phyloP scores from a whole-genome alignment of 1,140 invertebrate species.

The Phocides pigmalion region DNA sequence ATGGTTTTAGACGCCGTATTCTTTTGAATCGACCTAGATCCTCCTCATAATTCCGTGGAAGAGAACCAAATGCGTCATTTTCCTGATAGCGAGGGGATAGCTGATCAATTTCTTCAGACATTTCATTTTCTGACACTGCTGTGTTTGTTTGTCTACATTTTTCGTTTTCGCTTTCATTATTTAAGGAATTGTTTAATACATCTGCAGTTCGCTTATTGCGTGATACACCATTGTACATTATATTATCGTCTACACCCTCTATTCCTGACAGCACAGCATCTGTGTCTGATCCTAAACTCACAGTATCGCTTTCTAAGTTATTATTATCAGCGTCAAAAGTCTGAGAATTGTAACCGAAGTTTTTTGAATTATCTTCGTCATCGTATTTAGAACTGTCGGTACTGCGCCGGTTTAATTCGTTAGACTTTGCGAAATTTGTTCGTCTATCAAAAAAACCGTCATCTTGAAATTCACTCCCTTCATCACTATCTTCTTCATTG shows the following conservation, averaged over 20 bases:
- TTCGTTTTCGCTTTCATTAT: slow-evolving; percentile 18
- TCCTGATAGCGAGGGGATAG: slow-evolving; percentile 46
- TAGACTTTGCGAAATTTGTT: slow-evolving; percentile 47
- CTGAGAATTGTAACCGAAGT: not conserved
- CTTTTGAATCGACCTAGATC: slow-evolving; percentile 66
- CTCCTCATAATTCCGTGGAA: slow-evolving; percentile 56
- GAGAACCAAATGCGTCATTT: slow-evolving; percentile 58
- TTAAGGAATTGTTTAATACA: slow-evolving; percentile 31
- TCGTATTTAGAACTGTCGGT: slow-evolving; percentile 7
- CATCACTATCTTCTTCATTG: slow-evolving; percentile 61
- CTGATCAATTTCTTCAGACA: slow-evolving; percentile 39
- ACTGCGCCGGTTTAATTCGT: slow-evolving; percentile 15
- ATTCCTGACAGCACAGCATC: slow-evolving; percentile 62
- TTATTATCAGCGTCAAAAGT: slow-evolving; percentile 12
- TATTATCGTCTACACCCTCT: slow-evolving; percentile 67
- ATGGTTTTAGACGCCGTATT: slow-evolving; percentile 61
- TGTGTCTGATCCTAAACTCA: slow-evolving; percentile 63
- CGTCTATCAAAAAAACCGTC: slow-evolving; percentile 60
- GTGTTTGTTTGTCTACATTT: slow-evolving; percentile 39
- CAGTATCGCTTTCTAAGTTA: slow-evolving; percentile 45
- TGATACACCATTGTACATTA: slow-evolving; percentile 58
- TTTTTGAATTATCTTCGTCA: slow-evolving; percentile 5
- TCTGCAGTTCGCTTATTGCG: slow-evolving; percentile 50
- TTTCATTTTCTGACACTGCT: slow-evolving; percentile 38
- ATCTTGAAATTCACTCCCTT: slow-evolving; percentile 68